phyloP scores from a whole-genome alignment of 2,797 vertebrate species.

The Falco berigora region DNA sequence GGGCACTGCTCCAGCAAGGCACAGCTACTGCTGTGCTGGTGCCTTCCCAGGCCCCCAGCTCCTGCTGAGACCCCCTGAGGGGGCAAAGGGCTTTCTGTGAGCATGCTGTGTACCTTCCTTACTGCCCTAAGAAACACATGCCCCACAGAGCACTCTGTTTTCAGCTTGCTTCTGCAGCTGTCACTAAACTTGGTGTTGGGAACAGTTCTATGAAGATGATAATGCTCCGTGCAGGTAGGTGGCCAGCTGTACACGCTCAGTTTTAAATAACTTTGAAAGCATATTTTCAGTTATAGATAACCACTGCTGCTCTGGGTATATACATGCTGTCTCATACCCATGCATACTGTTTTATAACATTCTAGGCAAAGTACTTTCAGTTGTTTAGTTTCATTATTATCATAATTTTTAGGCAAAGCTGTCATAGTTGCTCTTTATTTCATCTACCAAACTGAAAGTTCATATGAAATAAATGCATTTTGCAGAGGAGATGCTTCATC shows the following conservation, averaged over 20 bases:
- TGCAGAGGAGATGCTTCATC: neutral
- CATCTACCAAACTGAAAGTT: neutral
- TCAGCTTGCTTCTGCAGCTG: neutral
- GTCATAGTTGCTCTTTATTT: neutral
- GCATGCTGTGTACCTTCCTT: neutral
- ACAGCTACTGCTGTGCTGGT: neutral
- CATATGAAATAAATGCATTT: neutral
- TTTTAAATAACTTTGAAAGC: neutral
- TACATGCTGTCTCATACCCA: neutral
- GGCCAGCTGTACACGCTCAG: neutral
- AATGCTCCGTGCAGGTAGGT: neutral
- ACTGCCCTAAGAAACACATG: neutral
- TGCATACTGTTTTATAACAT: neutral
- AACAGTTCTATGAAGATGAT: neutral
- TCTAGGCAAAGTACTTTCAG: neutral
- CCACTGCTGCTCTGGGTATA: neutral
- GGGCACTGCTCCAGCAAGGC: neutral
- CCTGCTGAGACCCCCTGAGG: neutral
- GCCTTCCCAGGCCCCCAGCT: neutral
- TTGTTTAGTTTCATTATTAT: neutral
- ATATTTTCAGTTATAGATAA: neutral
- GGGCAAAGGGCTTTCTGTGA: neutral
- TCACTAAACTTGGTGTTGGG: neutral
- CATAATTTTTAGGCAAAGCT: neutral
- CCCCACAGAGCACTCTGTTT: neutral